These are phyloP conservation scores for Pyxicephalus adspersus DNA, from an alignment of 2,113 vertebrate species.

Conservation along the genomic window DNA sequence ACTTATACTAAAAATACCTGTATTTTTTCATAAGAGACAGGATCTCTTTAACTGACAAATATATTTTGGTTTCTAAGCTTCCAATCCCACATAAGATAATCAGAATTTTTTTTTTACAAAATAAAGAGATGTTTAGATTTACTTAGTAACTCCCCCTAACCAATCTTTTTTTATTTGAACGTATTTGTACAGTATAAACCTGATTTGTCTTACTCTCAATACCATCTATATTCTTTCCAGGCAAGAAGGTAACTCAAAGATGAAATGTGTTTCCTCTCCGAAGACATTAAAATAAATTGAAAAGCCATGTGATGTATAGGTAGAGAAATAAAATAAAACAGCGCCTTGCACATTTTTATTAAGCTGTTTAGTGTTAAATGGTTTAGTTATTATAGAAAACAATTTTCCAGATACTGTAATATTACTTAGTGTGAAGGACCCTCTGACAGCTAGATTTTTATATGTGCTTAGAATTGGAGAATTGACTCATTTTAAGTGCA, in stretches of 20 bases:
- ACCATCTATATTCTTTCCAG: background rate
- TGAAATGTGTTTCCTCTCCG: background rate
- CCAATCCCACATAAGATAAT: too few species aligned
- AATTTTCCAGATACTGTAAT: background rate
- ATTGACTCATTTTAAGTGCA: background rate
- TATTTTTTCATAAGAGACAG: too few species aligned
- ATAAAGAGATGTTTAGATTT: too few species aligned
- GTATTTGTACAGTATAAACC: background rate
- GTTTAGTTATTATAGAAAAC: slow-evolving; percentile 18
- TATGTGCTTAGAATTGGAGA: slow-evolving; percentile 2
- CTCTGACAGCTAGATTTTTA: slow-evolving; percentile 13
- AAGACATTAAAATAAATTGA: background rate
- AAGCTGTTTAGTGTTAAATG: slow-evolving; percentile 1
- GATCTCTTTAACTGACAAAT: too few species aligned
- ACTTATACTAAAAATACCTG: too few species aligned
- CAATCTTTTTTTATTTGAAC: background rate
- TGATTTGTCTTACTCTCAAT: background rate
- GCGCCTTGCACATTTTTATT: background rate
- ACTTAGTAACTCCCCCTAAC: too few species aligned
- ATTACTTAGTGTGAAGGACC: background rate
- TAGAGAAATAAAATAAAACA: background rate
- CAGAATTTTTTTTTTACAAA: too few species aligned
- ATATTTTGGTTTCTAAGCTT: too few species aligned
- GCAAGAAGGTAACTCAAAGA: background rate
- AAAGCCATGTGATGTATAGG: background rate